phyloP scores from a whole-genome alignment of 2,888 invertebrate species.

The Hipparchia sbordonii region DNA sequence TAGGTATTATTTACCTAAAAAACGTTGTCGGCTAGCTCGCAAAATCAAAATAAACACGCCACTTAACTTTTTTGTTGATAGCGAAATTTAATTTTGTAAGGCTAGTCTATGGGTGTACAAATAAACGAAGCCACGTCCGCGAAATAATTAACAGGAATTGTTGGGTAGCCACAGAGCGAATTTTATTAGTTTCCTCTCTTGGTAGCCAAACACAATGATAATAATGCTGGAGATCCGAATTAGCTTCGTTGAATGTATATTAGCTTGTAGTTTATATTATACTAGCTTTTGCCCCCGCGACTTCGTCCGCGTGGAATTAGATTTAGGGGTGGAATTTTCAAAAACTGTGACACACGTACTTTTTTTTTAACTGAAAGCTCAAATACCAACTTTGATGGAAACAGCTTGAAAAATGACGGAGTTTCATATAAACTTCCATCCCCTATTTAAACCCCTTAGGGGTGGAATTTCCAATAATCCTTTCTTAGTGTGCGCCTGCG shows the following conservation, averaged over 20 bases:
- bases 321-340: too few relatives aligned
- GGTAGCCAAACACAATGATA: slow-evolving; percentile 23
- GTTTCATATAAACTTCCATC: too few relatives aligned
- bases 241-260: not conserved
- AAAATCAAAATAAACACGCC: not conserved
- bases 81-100: slow-evolving; percentile 25
- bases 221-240: slow-evolving; percentile 3
- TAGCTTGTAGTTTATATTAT: not conserved
- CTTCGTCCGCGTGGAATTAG: too few relatives aligned
- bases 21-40: not conserved
- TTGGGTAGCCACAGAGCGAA: slow-evolving; percentile 39
- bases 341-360: too few relatives aligned
- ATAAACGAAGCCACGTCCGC: slow-evolving; percentile 46
- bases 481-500: too few relatives aligned
- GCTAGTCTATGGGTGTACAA: slow-evolving; percentile 30
- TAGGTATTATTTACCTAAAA: not conserved
- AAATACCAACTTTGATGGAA: too few relatives aligned
- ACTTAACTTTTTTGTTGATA: slow-evolving; percentile 2
- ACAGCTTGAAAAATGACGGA: too few relatives aligned
- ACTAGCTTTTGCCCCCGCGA: too few relatives aligned
- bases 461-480: too few relatives aligned
- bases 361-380: too few relatives aligned
- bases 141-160: slow-evolving; percentile 41
- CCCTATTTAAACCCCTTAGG: too few relatives aligned
- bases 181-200: slow-evolving; percentile 46